Base-by-base conservation (phyloP, 2,888 invertebrate genomes). In the Philereme vetulata region DNA sequence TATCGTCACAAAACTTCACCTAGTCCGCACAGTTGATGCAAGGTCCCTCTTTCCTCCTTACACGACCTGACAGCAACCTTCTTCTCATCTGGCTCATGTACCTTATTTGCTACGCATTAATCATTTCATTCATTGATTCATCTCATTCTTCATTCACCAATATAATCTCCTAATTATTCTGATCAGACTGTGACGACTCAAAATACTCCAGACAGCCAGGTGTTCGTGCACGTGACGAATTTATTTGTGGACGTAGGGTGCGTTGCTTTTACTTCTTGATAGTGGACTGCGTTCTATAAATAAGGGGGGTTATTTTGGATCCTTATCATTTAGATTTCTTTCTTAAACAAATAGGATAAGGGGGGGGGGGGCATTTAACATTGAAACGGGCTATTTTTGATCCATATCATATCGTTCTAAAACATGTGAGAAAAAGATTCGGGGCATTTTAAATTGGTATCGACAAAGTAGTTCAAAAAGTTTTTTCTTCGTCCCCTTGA, bases 131-230 rank as follows among this genome's bases (percentile, higher is more conserved):
- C 21, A 21, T 21, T 21, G 21, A 21, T 21, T 21, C 21, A 21
- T 21, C 21, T 21, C 21, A 21, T 21, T 21, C 21, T 21, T 2
- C 21, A 1, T 21, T 21, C 21, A 21, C 2, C 21, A 2, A 1
- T 21, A 21, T 21, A 21, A 21, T 21, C 21, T 21, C 21, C 21
- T 21, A 21, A 21, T 21, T 21, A 21, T 21, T 21, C 21, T 21
- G 21, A 21, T 52, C 10, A 47, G 36, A 46, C 56, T 49, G 46
- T 46, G 56, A 47, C 54, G 46, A 32, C 38, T 48, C 36, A 21
- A 56, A 60, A 60, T 60, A 60, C 42, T 33, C 47, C 54, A 47
- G 51, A 56, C 56, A 5, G 49, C 59, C 59, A 62, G 62, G 62
- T 62, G 62, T 50, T 32, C 9, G 53, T 33, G 56, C 57, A 62